Conservation (phyloP, 2,113 vertebrate species). For the Illadopsis cleaveri region DNA sequence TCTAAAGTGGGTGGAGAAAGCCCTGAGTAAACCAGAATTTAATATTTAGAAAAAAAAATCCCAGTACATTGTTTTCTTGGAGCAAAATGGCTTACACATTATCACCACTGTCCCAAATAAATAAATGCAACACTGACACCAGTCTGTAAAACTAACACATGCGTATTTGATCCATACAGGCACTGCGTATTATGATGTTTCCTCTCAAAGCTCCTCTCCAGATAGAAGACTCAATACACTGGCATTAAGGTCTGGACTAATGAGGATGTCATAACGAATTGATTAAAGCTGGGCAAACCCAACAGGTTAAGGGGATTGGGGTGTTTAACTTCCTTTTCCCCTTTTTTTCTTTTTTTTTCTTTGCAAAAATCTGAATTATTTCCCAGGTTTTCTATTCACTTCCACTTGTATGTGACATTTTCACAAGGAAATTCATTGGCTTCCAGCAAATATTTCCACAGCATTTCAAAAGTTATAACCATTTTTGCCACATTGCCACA, state of each 20-base stretch:
- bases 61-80: constrained; percentile 46
- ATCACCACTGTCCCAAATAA: constrained; percentile 53
- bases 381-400: neutral
- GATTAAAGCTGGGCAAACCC: constrained; percentile 57
- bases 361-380: neutral
- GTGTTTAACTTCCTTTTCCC: neutral
- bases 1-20: constrained; percentile 60
- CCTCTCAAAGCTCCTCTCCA: constrained; percentile 42
- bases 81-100: constrained; percentile 16
- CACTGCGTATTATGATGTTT: constrained; percentile 3
- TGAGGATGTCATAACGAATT: constrained; percentile 45
- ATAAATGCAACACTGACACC: constrained; percentile 43
- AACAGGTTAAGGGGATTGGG: neutral
- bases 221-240: constrained; percentile 50
- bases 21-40: constrained; percentile 53
- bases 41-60: constrained; percentile 39
- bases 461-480: constrained; percentile 55
- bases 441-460: constrained; percentile 34
- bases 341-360: neutral
- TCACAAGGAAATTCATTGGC: neutral
- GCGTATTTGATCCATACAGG: constrained; percentile 54
- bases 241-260: constrained; percentile 55
- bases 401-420: neutral
- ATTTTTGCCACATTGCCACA: constrained; percentile 52
- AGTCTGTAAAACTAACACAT: constrained; percentile 65